phyloP scores from a whole-genome alignment of 2,113 vertebrate genomes.

The Notiomystis cincta region DNA sequence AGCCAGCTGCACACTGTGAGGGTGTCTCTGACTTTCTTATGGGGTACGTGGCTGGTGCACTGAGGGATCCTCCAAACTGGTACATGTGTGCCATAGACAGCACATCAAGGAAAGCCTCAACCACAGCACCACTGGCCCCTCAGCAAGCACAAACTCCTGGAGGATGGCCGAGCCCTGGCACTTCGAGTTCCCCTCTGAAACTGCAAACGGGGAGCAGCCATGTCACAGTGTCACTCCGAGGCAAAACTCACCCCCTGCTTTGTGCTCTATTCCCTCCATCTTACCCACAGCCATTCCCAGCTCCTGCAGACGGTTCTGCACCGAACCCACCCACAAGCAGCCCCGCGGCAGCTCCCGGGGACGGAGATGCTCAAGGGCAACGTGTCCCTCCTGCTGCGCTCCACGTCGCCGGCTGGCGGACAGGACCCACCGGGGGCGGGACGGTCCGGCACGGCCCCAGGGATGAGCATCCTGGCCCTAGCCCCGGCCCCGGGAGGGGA shows the following conservation, averaged over 20 bases:
- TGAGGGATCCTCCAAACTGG: neutral
- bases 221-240: neutral
- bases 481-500: neutral
- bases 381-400: neutral
- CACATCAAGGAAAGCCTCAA: neutral
- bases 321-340: neutral
- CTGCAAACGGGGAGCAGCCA: fast-evolving
- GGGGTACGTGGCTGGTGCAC: fast-evolving
- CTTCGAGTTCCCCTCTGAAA: fast-evolving
- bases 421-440: neutral
- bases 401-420: neutral
- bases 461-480: neutral
- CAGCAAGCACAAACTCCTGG: neutral
- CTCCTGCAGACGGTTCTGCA: neutral
- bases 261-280: neutral
- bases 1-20: neutral
- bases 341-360: neutral
- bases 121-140: neutral
- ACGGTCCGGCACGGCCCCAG: no score
- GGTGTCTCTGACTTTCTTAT: neutral
- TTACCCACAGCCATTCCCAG: neutral
- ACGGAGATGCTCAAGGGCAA: neutral
- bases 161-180: fast-evolving
- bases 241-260: neutral
- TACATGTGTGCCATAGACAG: fast-evolving